These are phyloP conservation scores for Drosophila sp. DNA, from an alignment of 1,140 invertebrate genomes.

Conservation along the genomic window DNA sequence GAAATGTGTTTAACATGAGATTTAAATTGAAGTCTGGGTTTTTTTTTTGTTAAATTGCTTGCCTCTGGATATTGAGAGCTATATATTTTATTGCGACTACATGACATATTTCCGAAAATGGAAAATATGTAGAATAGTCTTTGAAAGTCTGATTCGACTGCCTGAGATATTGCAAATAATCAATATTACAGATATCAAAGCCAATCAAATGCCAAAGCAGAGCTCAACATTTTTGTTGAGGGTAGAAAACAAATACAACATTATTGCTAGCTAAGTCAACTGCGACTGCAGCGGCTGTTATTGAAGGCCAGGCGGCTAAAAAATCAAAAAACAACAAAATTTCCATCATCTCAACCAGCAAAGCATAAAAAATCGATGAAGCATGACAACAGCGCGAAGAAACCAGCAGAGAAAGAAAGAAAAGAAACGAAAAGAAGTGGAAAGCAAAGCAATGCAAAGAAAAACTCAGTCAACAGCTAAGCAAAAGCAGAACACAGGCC, in stretches of 20 bases:
- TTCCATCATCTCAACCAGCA: slow-evolving; percentile 59
- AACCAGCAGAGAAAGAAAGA: slow-evolving; percentile 21
- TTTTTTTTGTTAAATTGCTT: background rate
- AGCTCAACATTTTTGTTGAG: slow-evolving; percentile 33
- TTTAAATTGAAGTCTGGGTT: background rate
- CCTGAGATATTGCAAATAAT: slow-evolving; percentile 57
- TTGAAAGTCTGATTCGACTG: slow-evolving; percentile 17
- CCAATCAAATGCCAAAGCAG: slow-evolving; percentile 35
- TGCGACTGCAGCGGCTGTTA: slow-evolving; percentile 33
- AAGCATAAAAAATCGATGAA: slow-evolving; percentile 66
- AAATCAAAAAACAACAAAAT: slow-evolving; percentile 24
- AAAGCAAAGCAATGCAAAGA: slow-evolving; percentile 18
- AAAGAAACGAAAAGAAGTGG: slow-evolving; percentile 23
- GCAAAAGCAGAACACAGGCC: slow-evolving; percentile 26
- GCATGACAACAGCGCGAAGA: slow-evolving; percentile 54
- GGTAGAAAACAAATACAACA: slow-evolving; percentile 57
- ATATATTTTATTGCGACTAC: background rate
- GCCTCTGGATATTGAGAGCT: background rate
- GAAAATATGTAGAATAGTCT: background rate
- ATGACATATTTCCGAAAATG: background rate
- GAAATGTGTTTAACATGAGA: too few relatives aligned
- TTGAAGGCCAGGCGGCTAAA: slow-evolving; percentile 47
- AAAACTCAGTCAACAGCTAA: slow-evolving; percentile 35
- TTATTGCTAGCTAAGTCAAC: slow-evolving; percentile 52
- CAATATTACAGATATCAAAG: slow-evolving; percentile 60